phyloP scores from a whole-genome alignment of 2,888 invertebrate genomes.

The Erebia aethiops region DNA sequence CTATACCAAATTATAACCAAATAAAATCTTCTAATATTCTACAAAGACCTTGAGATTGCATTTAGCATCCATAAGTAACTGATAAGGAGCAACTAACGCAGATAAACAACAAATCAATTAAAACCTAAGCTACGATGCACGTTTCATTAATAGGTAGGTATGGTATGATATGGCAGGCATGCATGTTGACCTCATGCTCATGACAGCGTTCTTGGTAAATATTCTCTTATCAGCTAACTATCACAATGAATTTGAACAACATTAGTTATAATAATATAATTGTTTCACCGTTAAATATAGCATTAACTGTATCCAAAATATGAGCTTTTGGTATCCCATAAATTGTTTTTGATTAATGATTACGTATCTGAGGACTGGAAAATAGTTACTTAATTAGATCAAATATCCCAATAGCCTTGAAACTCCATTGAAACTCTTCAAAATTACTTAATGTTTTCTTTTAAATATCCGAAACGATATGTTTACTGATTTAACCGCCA shows the following conservation, averaged over 20 bases:
- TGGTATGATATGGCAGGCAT: neutral
- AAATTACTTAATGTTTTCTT: no score
- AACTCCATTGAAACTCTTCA: no score
- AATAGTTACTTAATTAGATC: no score
- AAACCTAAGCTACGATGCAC: neutral
- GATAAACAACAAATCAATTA: slow-evolving; percentile 12
- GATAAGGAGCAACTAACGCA: slow-evolving; percentile 14
- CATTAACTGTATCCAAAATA: neutral
- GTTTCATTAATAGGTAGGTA: neutral
- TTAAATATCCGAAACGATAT: no score
- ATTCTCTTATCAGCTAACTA: neutral
- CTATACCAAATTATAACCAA: no score
- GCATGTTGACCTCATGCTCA: slow-evolving; percentile 3
- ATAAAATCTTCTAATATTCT: neutral
- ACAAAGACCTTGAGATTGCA: slow-evolving; percentile 4
- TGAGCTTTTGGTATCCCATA: no score
- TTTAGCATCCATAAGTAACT: neutral
- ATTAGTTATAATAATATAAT: neutral
- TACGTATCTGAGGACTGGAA: no score
- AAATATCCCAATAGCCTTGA: no score
- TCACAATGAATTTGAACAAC: neutral
- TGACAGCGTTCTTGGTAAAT: neutral
- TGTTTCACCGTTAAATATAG: neutral
- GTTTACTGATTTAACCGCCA: neutral
- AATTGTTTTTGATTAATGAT: no score